These are phyloP conservation scores for Lethocerus indicus DNA, from an alignment of 1,140 invertebrate species.

Conservation along the genomic window DNA sequence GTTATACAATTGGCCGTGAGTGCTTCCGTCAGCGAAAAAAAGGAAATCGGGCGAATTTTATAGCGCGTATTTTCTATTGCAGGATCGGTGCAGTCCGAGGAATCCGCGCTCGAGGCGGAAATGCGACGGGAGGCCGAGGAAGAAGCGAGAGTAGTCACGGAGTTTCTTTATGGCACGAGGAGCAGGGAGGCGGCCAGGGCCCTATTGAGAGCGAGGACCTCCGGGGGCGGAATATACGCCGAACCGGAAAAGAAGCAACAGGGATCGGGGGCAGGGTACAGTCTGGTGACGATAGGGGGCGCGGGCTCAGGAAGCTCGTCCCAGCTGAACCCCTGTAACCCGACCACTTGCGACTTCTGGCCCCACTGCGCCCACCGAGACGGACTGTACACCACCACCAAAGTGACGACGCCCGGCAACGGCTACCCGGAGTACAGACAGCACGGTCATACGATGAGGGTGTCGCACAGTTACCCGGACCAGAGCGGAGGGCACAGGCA, in stretches of 20 bases:
- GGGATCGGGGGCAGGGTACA: background rate
- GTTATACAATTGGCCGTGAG: background rate
- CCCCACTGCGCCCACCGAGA: slow-evolving; percentile 34
- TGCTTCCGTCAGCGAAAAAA: background rate
- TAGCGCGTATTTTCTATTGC: slow-evolving; percentile 4
- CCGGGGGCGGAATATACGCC: slow-evolving; percentile 15
- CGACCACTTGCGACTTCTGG: slow-evolving; percentile 36
- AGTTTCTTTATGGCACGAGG: slow-evolving; percentile 34
- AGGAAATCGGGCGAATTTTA: too few species aligned
- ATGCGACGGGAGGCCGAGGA: slow-evolving; percentile 26
- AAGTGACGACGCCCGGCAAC: slow-evolving; percentile 7
- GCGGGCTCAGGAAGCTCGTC: slow-evolving; percentile 5
- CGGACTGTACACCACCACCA: slow-evolving; percentile 16
- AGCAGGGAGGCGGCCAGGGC: slow-evolving; percentile 30
- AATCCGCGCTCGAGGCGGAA: too few species aligned
- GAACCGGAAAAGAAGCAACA: slow-evolving; percentile 22
- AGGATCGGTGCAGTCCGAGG: slow-evolving; percentile 29
- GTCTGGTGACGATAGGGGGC: slow-evolving; percentile 4
- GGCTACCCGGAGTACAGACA: slow-evolving; percentile 7
- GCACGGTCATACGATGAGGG: slow-evolving; percentile 25
- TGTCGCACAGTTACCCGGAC: slow-evolving; percentile 36
- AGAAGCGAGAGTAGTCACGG: slow-evolving; percentile 31
- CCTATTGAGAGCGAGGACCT: slow-evolving; percentile 19
- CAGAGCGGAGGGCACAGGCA: too few species aligned
- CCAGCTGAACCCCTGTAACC: slow-evolving; percentile 24